phyloP scores from a whole-genome alignment of 2,113 vertebrate species.

The Colossoma macropomum region DNA sequence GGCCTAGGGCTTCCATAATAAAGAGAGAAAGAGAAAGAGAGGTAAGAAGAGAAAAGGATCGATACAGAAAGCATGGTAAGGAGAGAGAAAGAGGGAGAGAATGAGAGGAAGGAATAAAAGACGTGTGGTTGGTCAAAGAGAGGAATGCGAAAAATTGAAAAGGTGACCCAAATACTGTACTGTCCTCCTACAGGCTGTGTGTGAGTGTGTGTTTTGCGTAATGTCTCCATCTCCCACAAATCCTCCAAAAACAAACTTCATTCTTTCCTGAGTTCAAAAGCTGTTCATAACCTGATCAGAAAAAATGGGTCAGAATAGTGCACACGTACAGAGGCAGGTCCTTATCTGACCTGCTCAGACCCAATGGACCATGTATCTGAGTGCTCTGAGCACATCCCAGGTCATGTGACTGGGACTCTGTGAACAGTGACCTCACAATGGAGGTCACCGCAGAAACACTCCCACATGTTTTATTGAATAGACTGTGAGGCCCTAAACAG shows the following conservation, averaged over 20 bases:
- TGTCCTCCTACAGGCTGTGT: not conserved
- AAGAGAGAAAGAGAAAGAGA: not conserved
- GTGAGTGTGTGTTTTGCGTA: not conserved
- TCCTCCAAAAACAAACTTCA: not conserved
- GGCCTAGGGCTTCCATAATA: no score
- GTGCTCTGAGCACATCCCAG: not conserved
- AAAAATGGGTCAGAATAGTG: no score
- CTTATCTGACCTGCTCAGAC: no score
- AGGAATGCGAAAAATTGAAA: no score
- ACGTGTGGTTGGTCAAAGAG: not conserved
- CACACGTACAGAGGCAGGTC: no score
- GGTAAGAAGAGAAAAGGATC: not conserved
- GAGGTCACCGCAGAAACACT: not conserved
- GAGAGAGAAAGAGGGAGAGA: conserved; percentile 25
- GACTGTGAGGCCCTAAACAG: not conserved
- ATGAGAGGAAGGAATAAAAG: conserved; percentile 48
- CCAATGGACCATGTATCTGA: not conserved
- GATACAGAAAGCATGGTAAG: no score
- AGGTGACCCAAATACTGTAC: no score
- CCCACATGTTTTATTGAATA: not conserved
- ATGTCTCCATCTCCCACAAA: not conserved
- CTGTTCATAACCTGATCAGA: no score
- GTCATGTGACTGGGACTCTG: not conserved
- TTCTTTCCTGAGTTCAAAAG: no score
- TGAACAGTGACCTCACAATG: not conserved